Evolutionary conservation across 2,113 vertebrate genomes (phyloP).

Genomic region (Dunckerocampus dactyliophorus): DNA sequence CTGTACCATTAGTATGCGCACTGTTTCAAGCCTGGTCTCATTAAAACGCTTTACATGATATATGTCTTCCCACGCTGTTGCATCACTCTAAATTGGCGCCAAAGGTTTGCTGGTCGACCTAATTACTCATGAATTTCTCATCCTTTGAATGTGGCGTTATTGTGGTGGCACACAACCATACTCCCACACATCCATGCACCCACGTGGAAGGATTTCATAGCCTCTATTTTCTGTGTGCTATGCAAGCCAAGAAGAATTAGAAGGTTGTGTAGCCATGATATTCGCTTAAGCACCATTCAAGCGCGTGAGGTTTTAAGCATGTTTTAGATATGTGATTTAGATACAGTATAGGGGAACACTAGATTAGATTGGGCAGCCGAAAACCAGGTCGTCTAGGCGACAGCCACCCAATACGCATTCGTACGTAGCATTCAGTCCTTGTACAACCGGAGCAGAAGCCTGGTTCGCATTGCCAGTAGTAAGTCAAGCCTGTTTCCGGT

Average conservation of each 20-base stretch:
- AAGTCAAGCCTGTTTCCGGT: no score
- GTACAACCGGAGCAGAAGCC: no score
- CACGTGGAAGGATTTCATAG: constrained; percentile 49
- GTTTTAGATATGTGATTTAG: constrained; percentile 10
- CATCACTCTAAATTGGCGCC: constrained; percentile 65
- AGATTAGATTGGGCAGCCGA: no score
- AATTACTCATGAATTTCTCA: constrained; percentile 56
- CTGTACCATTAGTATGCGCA: neutral
- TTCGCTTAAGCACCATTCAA: constrained; percentile 38
- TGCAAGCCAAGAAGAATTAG: constrained; percentile 37
- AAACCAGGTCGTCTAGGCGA: no score
- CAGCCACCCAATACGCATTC: no score
- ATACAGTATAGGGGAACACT: neutral
- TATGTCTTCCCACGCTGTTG: constrained; percentile 59
- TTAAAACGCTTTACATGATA: constrained; percentile 62
- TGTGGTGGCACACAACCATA: constrained; percentile 53
- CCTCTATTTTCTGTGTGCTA: constrained; percentile 28
- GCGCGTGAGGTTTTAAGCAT: neutral
- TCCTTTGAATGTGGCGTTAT: constrained; percentile 54
- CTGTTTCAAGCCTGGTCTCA: neutral
- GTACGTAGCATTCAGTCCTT: no score
- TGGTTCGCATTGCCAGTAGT: no score
- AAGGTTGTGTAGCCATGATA: constrained; percentile 22
- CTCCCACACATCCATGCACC: constrained; percentile 50
- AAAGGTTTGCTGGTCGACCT: constrained; percentile 62